Evolutionary conservation across 2,113 vertebrate species (phyloP), one percentile per base, ranked within the genome.

Genomic region (Semicossyphus pulcher): DNA sequence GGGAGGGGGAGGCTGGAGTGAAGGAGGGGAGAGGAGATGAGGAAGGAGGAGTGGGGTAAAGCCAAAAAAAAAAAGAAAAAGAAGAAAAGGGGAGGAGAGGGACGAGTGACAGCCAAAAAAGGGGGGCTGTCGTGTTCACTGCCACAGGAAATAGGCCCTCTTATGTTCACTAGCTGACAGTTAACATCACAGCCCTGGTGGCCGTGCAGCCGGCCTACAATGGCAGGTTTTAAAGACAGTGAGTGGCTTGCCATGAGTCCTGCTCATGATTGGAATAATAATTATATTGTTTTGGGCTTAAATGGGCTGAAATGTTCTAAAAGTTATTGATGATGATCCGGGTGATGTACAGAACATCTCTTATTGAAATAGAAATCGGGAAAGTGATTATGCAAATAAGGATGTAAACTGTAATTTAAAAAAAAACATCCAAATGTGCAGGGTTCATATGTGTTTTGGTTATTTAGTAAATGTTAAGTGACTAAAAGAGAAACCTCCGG

Each of bases 101-200:
- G 72, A 62, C 68, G 53, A 83, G 78, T 85, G 89, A 89, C 76
- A 80, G 81, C 71, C 64, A 77, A 78, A 69, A 66, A 56, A 42
- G 60, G 81, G 80, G 62, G 67, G 37, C 47, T 76, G 83, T 86
- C 51, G 48, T 80, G 78, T 86, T 80, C 66, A 69, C 72, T n/a
- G 60, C 70, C 85, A 90, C 88, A 89, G 89, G 89, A 92, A 92
- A 78, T 83, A 70, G 78, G 72, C 72, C 71, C 71, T 82, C 64
- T 84, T 67, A 74, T 84, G 71, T 69, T 72, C 76, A 82, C 62
- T 63, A 66, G 76, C 51, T 83, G 81, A 86, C 83, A 81, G 83
- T 72, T 62, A 77, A 75, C 86, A 71, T 77, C 65, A 26, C 66
- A 37, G 64, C 64, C 69, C 66, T 60, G 81, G 77, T 83, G 85